These are phyloP conservation scores for Acrossocheilus wenchowensis DNA, from an alignment of 2,797 vertebrate genomes.

Conservation along the genomic window DNA sequence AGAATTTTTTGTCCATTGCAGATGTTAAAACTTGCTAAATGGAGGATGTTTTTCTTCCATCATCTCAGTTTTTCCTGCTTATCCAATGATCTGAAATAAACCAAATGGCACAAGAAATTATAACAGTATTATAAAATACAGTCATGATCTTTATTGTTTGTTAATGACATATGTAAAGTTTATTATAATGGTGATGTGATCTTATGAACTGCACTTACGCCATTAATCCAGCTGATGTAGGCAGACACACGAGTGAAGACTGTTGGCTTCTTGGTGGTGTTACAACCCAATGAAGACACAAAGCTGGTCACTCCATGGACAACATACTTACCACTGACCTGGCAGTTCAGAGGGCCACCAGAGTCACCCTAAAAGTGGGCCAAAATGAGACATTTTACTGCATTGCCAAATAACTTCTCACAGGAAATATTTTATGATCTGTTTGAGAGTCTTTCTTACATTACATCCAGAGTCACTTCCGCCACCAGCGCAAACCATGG, in stretches of 20 bases:
- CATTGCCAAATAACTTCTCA: not conserved
- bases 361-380: slow-evolving; percentile 83
- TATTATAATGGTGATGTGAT: not conserved
- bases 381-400: not conserved
- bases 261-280: slow-evolving; percentile 77
- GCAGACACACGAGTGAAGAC: slow-evolving; percentile 83
- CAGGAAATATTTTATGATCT: not conserved
- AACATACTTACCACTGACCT: slow-evolving; percentile 77
- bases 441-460: slow-evolving; percentile 63
- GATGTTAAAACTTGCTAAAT: not conserved
- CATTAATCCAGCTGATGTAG: slow-evolving; percentile 85
- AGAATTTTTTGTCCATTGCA: not conserved
- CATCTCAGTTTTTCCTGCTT: not conserved
- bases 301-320: slow-evolving; percentile 92
- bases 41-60: not conserved
- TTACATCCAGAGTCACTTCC: slow-evolving; percentile 84
- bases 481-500: slow-evolving; percentile 91
- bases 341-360: slow-evolving; percentile 89
- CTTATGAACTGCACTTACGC: slow-evolving; percentile 74
- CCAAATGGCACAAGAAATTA: not conserved
- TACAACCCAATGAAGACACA: slow-evolving; percentile 85
- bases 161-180: not conserved
- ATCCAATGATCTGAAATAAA: slow-evolving; percentile 20
- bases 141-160: too few relatives aligned
- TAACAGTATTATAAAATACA: not conserved